Evolutionary conservation across 1,140 invertebrate species (phyloP).

Genomic region (Planococcus citri): DNA sequence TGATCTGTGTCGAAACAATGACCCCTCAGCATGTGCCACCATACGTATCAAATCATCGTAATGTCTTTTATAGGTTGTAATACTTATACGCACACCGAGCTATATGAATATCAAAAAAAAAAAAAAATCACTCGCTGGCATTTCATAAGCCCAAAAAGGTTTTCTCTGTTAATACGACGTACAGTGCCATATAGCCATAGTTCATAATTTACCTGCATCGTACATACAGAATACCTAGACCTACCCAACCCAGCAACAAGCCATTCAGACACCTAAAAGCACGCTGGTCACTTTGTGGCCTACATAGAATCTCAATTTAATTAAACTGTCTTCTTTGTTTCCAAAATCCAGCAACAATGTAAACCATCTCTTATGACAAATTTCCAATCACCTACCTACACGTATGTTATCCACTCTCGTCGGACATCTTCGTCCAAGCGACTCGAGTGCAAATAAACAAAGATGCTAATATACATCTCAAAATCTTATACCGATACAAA

Average conservation of each 20-base stretch:
- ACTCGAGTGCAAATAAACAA: neutral
- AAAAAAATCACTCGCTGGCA: too few species aligned
- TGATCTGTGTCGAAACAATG: slow-evolving; percentile 6
- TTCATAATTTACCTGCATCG: neutral
- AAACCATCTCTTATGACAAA: neutral
- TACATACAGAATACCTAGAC: too few species aligned
- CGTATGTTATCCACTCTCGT: neutral
- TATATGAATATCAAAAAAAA: too few species aligned
- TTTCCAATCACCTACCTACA: neutral
- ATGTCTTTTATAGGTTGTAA: too few species aligned
- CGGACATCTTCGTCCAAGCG: too few species aligned
- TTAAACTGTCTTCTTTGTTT: neutral
- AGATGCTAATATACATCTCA: neutral
- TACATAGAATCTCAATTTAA: neutral
- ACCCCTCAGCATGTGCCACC: neutral
- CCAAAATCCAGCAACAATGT: neutral
- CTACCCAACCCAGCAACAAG: too few species aligned
- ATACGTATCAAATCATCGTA: neutral
- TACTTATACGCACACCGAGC: too few species aligned
- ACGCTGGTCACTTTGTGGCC: neutral
- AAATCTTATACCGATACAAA: neutral
- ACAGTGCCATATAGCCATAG: neutral
- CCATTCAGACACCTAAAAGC: too few species aligned
- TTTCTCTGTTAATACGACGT: too few species aligned
- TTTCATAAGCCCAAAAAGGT: neutral